Conservation (phyloP, 2,113 vertebrate genomes). For the Lophura nycthemera region DNA sequence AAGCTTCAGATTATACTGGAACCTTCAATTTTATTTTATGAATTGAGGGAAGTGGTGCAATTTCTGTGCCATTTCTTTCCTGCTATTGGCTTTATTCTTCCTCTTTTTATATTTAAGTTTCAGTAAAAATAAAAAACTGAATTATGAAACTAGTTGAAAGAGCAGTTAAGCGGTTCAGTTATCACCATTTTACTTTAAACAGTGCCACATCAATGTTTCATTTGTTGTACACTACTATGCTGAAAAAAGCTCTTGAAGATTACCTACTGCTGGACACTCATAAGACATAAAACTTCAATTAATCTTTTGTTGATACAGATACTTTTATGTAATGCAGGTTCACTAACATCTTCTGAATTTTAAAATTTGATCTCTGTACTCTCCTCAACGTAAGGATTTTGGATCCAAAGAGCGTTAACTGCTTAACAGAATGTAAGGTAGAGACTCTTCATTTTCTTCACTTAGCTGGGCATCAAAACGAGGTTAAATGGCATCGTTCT, state of each 20-base stretch:
- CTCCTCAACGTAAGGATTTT: neutral
- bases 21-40: neutral
- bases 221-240: fast-evolving
- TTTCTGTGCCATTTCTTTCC: neutral
- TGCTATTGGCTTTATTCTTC: neutral
- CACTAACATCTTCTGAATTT: neutral
- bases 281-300: neutral
- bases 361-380: neutral
- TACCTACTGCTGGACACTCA: neutral
- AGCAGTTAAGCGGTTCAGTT: neutral
- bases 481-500: constrained; percentile 16
- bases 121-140: neutral
- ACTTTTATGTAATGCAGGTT: neutral
- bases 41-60: neutral
- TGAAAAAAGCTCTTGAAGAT: neutral
- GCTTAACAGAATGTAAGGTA: neutral
- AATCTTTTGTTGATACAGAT: neutral
- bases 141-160: neutral
- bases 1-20: neutral
- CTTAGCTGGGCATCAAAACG: neutral
- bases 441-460: neutral
- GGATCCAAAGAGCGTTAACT: neutral
- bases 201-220: neutral
- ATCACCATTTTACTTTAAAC: neutral
- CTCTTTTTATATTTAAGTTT: neutral